Evolutionary conservation across 2,888 invertebrate species (phyloP).

Genomic region (Carcina quercana): DNA sequence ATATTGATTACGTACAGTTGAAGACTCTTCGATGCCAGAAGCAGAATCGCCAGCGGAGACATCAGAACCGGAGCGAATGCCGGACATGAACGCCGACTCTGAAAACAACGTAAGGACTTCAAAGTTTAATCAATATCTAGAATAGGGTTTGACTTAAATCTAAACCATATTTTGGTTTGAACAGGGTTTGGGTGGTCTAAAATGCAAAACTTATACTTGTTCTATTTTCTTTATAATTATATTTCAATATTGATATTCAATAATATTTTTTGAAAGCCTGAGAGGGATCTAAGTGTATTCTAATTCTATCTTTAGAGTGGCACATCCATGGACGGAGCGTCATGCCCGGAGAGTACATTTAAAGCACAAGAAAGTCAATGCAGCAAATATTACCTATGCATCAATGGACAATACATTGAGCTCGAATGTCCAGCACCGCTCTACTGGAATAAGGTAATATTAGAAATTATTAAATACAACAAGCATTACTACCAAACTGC

Average conservation of each 20-base stretch:
- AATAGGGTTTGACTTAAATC: too few relatives aligned
- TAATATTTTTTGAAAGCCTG: too few relatives aligned
- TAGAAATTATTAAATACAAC: too few relatives aligned
- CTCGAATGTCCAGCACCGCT: slow-evolving; percentile 84
- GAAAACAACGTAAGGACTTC: slow-evolving; percentile 3
- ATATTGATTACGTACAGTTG: slow-evolving; percentile 11
- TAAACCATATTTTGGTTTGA: not conserved
- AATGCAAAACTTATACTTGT: too few relatives aligned
- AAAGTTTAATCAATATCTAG: too few relatives aligned
- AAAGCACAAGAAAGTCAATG: slow-evolving; percentile 79
- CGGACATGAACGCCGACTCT: slow-evolving; percentile 3
- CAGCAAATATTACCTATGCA: slow-evolving; percentile 86
- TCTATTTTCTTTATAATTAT: too few relatives aligned
- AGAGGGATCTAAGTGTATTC: too few relatives aligned
- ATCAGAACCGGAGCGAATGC: slow-evolving; percentile 12
- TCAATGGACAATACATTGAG: slow-evolving; percentile 80
- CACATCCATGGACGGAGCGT: slow-evolving; percentile 67
- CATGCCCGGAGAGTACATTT: slow-evolving; percentile 75
- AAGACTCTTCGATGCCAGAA: slow-evolving; percentile 12
- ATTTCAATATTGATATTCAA: too few relatives aligned
- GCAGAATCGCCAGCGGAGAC: slow-evolving; percentile 10
- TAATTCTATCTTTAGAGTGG: too few relatives aligned
- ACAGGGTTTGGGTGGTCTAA: too few relatives aligned
- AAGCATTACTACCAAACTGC: too few relatives aligned
- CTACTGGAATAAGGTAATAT: slow-evolving; percentile 79